Evolutionary conservation across 2,797 vertebrate genomes (phyloP).

Genomic region (Melanotaenia pygmaea): DNA sequence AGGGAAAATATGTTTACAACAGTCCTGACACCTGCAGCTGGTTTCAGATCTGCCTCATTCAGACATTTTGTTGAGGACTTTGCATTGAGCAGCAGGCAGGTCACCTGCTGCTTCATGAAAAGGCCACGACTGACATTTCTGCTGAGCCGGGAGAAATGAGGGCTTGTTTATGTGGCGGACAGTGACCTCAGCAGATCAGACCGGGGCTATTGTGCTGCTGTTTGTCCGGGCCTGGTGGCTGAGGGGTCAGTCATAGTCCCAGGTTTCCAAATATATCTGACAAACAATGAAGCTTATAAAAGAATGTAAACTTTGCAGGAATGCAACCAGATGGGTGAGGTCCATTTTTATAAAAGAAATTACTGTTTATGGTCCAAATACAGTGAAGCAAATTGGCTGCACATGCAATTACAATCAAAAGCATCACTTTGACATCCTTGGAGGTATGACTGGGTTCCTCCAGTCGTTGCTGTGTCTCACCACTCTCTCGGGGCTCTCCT

Average conservation of each 20-base stretch:
- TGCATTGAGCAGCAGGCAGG: conserved; percentile 14
- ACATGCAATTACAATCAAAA: neutral
- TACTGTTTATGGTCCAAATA: neutral
- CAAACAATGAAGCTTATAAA: neutral
- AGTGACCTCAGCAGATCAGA: conserved; percentile 57
- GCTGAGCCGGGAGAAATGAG: conserved; percentile 66
- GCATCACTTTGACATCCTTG: neutral
- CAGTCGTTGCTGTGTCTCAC: conserved; percentile 61
- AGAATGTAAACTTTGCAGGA: neutral
- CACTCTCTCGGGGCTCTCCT: conserved; percentile 85
- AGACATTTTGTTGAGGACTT: conserved; percentile 43
- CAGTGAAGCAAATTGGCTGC: neutral
- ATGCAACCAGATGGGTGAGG: neutral
- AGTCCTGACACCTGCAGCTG: conserved; percentile 25
- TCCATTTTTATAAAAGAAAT: neutral
- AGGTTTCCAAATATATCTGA: conserved; percentile 13
- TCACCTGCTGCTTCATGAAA: conserved; percentile 57
- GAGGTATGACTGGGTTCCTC: neutral
- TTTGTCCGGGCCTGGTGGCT: conserved; percentile 24
- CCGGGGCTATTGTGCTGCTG: conserved; percentile 50
- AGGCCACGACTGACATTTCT: conserved; percentile 44
- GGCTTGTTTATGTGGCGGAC: conserved; percentile 60
- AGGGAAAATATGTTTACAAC: conserved; percentile 28
- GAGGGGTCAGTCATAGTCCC: conserved; percentile 29
- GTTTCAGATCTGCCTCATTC: conserved; percentile 36